Evolutionary conservation across 2,113 vertebrate genomes (phyloP).

Genomic region (Nymphicus hollandicus): DNA sequence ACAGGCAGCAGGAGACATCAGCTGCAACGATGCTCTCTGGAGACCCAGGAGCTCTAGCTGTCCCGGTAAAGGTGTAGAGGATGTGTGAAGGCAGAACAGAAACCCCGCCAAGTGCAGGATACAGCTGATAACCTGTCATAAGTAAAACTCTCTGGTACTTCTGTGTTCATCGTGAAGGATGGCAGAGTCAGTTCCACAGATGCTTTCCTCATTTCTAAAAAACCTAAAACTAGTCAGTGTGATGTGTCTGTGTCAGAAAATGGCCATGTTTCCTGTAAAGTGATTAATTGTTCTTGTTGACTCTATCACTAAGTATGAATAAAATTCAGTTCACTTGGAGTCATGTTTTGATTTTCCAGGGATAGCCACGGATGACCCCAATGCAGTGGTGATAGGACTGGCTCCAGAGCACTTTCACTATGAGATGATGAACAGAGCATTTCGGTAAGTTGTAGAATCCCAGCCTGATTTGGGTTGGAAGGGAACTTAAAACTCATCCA

Average conservation of each 20-base stretch:
- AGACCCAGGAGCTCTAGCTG: not conserved
- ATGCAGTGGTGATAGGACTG: constrained; percentile 91
- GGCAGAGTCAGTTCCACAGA: not conserved
- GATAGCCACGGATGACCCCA: constrained; percentile 84
- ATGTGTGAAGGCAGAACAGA: not conserved
- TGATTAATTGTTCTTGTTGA: not conserved
- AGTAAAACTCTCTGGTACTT: not conserved
- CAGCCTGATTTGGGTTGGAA: not conserved
- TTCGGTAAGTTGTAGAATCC: constrained; percentile 76
- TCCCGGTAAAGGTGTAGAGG: not conserved
- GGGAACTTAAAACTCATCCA: not conserved
- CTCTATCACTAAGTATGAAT: not conserved
- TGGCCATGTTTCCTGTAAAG: accelerated
- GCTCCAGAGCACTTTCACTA: constrained; percentile 94
- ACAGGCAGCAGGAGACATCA: not conserved
- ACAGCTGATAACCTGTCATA: not conserved
- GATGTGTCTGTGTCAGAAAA: not conserved
- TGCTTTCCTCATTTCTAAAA: not conserved
- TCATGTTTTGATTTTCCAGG: constrained; percentile 66
- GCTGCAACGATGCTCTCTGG: not conserved
- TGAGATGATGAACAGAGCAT: constrained; percentile 88
- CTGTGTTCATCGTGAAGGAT: not conserved
- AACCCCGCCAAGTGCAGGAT: not conserved
- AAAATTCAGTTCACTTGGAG: not conserved
- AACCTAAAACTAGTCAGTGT: not conserved